A percentile compares a stretch with the other conserved stretches of the same genome.
These are phyloP conservation scores for Lepidonotus clava DNA, from an alignment of 2,888 invertebrate species.

Conservation along the genomic window DNA sequence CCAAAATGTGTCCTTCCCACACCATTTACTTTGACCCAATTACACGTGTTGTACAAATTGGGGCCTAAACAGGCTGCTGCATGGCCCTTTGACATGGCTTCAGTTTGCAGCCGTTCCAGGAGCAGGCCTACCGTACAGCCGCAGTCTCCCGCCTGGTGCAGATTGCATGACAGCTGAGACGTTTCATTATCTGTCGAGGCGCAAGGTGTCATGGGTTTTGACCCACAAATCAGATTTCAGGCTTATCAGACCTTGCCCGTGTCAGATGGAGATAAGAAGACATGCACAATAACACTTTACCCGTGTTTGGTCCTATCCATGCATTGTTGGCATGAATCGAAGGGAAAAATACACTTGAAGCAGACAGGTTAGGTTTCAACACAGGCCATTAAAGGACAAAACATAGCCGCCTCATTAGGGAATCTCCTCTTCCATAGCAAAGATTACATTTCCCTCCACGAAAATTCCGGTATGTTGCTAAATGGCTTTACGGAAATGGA, in stretches of 20 bases:
- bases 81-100: conserved; percentile 10
- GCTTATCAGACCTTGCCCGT: conserved; percentile 26
- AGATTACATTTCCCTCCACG: no score
- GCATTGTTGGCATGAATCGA: not conserved
- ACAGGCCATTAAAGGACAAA: not conserved
- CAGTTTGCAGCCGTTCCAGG: no score
- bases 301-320: not conserved
- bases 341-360: not conserved
- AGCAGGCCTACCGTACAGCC: not conserved
- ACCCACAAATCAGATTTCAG: conserved; percentile 40
- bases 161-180: conserved; percentile 28
- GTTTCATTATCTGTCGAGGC: conserved; percentile 36
- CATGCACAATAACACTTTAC: conserved; percentile 26
- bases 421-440: not conserved
- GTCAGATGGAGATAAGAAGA: conserved; percentile 45
- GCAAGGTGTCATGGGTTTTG: conserved; percentile 26
- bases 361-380: not conserved
- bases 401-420: not conserved
- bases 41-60: not conserved
- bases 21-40: conserved; percentile 47
- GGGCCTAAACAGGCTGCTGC: not conserved
- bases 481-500: no score
- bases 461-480: no score
- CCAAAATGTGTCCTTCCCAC: conserved; percentile 8
- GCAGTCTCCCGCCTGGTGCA: not conserved